Base-by-base conservation (phyloP, 2,797 vertebrate genomes). In the Nyctibius grandis region DNA sequence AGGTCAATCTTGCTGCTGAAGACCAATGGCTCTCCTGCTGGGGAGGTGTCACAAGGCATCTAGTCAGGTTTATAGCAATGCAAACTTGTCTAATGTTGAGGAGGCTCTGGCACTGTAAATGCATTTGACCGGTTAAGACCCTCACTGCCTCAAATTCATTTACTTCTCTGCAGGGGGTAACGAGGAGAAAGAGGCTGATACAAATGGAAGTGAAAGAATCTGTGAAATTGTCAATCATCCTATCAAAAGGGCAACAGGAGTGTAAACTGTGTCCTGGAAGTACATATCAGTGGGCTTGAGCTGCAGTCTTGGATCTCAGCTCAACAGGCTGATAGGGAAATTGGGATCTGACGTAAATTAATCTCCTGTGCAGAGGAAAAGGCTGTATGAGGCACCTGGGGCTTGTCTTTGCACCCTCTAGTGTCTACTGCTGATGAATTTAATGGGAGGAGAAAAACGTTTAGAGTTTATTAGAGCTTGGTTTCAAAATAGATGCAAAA, bases 151-250 rank as follows among this genome's bases (percentile, higher is more conserved):
- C 2, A 3, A 77, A 91, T 95, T 96, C 72, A 95, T 96, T 96
- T 96, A 90, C 53, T 87, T 95, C 94, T 93, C 92, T 91, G 81
- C 70, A 70, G 95, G 96, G 6, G 63, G 83, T 85, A 95, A 60
- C 0, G 4, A 80, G 44, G 36, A 56, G 74, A 88, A 89, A 63
- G 67, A 93, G 47, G 15, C 75, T 68, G 80, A 95, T 85, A 81
- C 85, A 70, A 75, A 80, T 54, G 70, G 78, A 93, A 85, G 79
- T 70, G 86, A 57, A 96, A 92, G 83, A 93, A 85, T 79, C 64
- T 81, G 85, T 92, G 95, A 95, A 95, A 82, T 85, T 94, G 91
- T 87, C 90, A 88, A 61, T 65, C 40, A 25, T 91, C 26, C 82
- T 64, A 65, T 93, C 68, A 80, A 69, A 93, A 90, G 42, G 79